Percentiles rank a stretch among this genome's conserved stretches.
These are phyloP conservation scores for Sebastes fasciatus DNA, from an alignment of 2,113 vertebrate genomes.

Conservation along the genomic window DNA sequence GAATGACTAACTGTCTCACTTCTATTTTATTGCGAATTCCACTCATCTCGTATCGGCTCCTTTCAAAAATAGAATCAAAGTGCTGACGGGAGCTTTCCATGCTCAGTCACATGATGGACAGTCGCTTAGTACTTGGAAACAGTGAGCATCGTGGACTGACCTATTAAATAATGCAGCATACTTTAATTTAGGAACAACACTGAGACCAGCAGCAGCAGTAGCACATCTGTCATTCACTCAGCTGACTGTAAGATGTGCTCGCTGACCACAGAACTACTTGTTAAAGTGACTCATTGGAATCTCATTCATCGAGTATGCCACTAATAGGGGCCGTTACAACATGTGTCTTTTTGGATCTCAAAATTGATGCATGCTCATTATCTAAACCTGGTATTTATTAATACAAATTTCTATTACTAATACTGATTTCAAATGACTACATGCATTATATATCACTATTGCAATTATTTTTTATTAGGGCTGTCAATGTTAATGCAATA, in stretches of 20 bases:
- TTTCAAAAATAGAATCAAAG: constrained; percentile 53
- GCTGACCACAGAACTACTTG: background rate
- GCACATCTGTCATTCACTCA: background rate
- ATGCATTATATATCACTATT: background rate
- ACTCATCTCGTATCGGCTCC: constrained; percentile 6
- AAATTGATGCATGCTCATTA: background rate
- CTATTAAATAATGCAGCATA: background rate
- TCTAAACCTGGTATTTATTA: background rate
- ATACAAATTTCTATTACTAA: background rate
- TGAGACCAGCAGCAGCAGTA: background rate
- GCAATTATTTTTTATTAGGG: background rate
- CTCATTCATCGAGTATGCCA: background rate
- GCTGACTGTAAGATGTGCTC: background rate
- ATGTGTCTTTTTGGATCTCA: background rate
- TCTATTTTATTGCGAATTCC: constrained; percentile 46
- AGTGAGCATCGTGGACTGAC: constrained; percentile 5
- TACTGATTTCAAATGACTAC: background rate
- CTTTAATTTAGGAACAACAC: background rate
- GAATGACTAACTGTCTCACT: constrained; percentile 56
- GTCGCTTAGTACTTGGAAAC: constrained; percentile 28
- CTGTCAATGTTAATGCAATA: too few relatives aligned
- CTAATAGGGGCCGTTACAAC: background rate
- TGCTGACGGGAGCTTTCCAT: constrained; percentile 62
- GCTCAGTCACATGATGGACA: constrained; percentile 50
- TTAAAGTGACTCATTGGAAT: background rate